A percentile compares a stretch with the other conserved stretches of the same genome.
Evolutionary conservation across 2,797 vertebrate species (phyloP).

Genomic region (Squalus acanthias): DNA sequence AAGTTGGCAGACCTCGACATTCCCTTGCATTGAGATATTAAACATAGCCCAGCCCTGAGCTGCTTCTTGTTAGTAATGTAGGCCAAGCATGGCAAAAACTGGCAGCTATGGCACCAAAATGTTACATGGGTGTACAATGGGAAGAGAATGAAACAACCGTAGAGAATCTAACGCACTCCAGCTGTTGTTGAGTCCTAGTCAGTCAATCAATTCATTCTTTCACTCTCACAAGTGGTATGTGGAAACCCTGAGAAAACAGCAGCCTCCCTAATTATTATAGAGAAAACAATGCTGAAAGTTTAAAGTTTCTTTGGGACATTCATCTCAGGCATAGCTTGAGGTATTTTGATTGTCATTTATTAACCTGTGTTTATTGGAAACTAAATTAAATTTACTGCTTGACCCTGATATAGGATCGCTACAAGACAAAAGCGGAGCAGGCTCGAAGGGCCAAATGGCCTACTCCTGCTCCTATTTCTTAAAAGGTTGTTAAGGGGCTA

Average conservation of each 20-base stretch:
- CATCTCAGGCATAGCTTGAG: neutral
- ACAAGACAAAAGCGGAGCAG: neutral
- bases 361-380: neutral
- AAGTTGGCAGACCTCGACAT: neutral
- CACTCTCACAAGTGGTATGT: neutral
- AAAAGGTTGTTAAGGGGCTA: neutral
- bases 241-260: neutral
- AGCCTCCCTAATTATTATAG: neutral
- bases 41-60: neutral
- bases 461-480: too few relatives aligned
- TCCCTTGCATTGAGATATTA: neutral
- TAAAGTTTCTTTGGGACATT: neutral
- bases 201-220: neutral
- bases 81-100: neutral
- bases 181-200: neutral
- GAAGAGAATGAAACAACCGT: neutral
- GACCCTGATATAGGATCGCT: neutral
- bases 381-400: neutral
- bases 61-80: neutral
- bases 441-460: too few relatives aligned
- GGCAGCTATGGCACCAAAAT: neutral
- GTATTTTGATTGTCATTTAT: neutral
- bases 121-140: neutral
- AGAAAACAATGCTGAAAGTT: slow-evolving; percentile 1
- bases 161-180: neutral